A percentile compares a stretch with the other conserved stretches of the same genome.
These are phyloP conservation scores for Zaprionus nigranus DNA, from an alignment of 1,140 invertebrate genomes.

Conservation along the genomic window DNA sequence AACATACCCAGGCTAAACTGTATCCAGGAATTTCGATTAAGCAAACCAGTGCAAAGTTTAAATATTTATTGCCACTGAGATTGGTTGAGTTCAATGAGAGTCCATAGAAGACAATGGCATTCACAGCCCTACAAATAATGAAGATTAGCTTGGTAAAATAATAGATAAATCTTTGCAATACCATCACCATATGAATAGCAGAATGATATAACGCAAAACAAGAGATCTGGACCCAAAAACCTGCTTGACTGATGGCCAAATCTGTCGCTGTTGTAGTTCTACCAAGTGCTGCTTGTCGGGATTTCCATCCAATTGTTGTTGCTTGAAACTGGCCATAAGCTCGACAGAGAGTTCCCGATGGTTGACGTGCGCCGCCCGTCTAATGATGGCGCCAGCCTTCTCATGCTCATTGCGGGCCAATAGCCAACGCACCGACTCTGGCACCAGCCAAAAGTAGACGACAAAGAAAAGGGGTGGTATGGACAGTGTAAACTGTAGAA, in stretches of 20 bases:
- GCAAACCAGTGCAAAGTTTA: constrained; percentile 87
- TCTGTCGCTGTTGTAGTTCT: constrained; percentile 53
- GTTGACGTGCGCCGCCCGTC: constrained; percentile 86
- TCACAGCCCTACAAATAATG: constrained; percentile 86
- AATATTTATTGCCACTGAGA: constrained; percentile 88
- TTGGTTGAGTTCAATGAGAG: constrained; percentile 89
- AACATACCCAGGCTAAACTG: constrained; percentile 74
- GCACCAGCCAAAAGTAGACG: constrained; percentile 87
- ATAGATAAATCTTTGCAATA: constrained; percentile 7
- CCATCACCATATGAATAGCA: constrained; percentile 86
- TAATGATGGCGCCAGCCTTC: constrained; percentile 86
- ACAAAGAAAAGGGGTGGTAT: constrained; percentile 86
- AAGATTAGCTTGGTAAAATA: neutral
- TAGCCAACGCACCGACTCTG: constrained; percentile 88
- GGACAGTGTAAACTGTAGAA: constrained; percentile 87
- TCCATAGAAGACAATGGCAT: constrained; percentile 90
- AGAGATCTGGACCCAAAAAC: constrained; percentile 85
- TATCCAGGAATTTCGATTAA: constrained; percentile 88
- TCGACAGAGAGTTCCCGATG: constrained; percentile 85
- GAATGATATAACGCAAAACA: constrained; percentile 84
- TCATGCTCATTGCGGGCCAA: constrained; percentile 85
- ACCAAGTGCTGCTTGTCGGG: neutral
- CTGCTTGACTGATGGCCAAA: constrained; percentile 81
- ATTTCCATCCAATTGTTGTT: constrained; percentile 51
- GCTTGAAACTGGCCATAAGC: constrained; percentile 78